A percentile compares a stretch with the other conserved stretches of the same genome.
These are phyloP conservation scores for Acrossocheilus wenchowensis DNA, from an alignment of 2,797 vertebrate genomes.

Conservation along the genomic window DNA sequence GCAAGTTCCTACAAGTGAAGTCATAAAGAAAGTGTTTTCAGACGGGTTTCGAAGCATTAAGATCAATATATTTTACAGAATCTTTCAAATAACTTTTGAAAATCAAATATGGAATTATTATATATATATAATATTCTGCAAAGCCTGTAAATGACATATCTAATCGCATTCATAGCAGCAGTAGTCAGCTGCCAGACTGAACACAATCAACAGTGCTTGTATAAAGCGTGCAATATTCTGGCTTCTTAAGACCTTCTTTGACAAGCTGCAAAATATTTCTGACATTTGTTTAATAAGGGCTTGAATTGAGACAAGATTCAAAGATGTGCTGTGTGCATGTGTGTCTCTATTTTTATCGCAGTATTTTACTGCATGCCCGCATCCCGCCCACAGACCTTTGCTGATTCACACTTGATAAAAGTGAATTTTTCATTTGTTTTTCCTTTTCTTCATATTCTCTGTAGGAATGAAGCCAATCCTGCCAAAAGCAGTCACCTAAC, in stretches of 20 bases:
- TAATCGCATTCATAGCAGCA: not conserved
- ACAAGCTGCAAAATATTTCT: not conserved
- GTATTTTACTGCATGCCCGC: conserved; percentile 44
- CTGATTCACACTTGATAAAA: conserved; percentile 50
- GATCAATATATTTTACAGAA: not conserved
- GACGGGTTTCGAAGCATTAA: not conserved
- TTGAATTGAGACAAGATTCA: conserved; percentile 21
- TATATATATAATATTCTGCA: not conserved
- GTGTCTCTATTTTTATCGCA: conserved; percentile 46
- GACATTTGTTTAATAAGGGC: conserved; percentile 10
- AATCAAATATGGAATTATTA: not conserved
- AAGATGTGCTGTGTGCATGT: not conserved
- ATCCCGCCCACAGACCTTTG: conserved; percentile 46
- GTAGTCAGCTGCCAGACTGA: not conserved
- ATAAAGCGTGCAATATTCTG: not conserved
- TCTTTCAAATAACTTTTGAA: not conserved
- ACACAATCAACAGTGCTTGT: not conserved
- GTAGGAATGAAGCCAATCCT: conserved; percentile 65
- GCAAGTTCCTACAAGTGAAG: conserved; percentile 1
- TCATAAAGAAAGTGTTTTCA: not conserved
- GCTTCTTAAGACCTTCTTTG: not conserved
- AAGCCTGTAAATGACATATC: not conserved
- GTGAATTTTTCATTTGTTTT: conserved; percentile 29
- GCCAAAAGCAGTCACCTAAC: conserved; percentile 64
- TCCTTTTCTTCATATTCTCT: conserved; percentile 39